A percentile compares a stretch with the other conserved stretches of the same genome.
Evolutionary conservation across 2,113 vertebrate species (phyloP).

Genomic region (Orthonyx spaldingii): DNA sequence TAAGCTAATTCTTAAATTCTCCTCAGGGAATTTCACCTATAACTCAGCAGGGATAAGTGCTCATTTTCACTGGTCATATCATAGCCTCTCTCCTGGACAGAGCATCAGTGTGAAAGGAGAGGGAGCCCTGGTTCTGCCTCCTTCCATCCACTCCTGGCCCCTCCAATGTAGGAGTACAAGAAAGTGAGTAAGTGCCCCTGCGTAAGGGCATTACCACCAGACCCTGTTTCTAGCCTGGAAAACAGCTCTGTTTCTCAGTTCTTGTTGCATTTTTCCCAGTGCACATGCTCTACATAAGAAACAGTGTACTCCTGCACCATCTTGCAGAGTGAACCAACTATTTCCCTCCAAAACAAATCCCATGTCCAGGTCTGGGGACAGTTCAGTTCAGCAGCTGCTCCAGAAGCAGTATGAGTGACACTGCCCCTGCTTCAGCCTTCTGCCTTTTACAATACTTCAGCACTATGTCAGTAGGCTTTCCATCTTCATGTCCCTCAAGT

Average conservation of each 20-base stretch:
- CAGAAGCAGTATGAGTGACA: neutral
- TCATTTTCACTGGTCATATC: neutral
- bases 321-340: neutral
- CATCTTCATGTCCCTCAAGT: neutral
- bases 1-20: neutral
- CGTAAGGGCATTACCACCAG: accelerated
- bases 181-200: neutral
- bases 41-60: neutral
- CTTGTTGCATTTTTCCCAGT: neutral
- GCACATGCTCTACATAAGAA: neutral
- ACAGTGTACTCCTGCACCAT: neutral
- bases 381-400: neutral
- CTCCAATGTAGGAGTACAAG: neutral
- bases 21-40: neutral
- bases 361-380: neutral
- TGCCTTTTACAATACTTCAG: neutral
- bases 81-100: neutral
- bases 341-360: neutral
- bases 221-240: neutral
- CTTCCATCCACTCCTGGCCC: neutral
- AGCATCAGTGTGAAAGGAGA: neutral
- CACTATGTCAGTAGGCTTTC: neutral
- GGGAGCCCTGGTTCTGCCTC: neutral
- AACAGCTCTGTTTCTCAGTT: neutral
- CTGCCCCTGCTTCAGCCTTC: neutral